phyloP scores from a whole-genome alignment of 1,140 invertebrate genomes.

The Lordiphosa stackelbergi region DNA sequence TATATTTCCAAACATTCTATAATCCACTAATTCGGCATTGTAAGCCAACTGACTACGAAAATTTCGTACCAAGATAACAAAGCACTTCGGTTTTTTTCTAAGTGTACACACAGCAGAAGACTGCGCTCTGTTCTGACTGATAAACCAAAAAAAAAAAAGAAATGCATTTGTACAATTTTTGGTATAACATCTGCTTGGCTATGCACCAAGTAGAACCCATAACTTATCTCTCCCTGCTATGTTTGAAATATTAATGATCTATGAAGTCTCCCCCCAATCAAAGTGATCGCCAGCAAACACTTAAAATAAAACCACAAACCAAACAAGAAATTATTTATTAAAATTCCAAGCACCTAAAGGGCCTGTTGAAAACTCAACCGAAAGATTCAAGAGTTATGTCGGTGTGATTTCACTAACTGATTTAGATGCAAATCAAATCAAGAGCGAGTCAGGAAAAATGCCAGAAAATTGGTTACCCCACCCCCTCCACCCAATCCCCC shows the following conservation, averaged over 20 bases:
- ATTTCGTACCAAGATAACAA: no score
- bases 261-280: constrained; percentile 33
- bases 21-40: no score
- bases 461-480: constrained; percentile 26
- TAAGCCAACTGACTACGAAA: no score
- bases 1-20: no score
- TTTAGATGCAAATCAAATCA: constrained; percentile 74
- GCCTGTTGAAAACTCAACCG: constrained; percentile 48
- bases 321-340: constrained; percentile 45
- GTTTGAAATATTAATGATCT: constrained; percentile 72
- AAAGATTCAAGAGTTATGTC: constrained; percentile 53
- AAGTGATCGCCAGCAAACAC: constrained; percentile 57
- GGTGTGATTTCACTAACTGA: constrained; percentile 58
- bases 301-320: constrained; percentile 59
- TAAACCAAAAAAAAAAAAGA: constrained; percentile 37
- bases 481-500: background rate
- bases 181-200: constrained; percentile 19
- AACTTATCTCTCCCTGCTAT: constrained; percentile 60
- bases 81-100: no score
- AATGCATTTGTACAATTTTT: constrained; percentile 27
- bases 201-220: constrained; percentile 42
- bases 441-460: constrained; percentile 42
- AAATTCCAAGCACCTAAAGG: constrained; percentile 51
- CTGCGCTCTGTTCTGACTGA: constrained; percentile 5
- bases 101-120: no score